phyloP scores from a whole-genome alignment of 1,140 invertebrate genomes.

The Penaeus chinensis region DNA sequence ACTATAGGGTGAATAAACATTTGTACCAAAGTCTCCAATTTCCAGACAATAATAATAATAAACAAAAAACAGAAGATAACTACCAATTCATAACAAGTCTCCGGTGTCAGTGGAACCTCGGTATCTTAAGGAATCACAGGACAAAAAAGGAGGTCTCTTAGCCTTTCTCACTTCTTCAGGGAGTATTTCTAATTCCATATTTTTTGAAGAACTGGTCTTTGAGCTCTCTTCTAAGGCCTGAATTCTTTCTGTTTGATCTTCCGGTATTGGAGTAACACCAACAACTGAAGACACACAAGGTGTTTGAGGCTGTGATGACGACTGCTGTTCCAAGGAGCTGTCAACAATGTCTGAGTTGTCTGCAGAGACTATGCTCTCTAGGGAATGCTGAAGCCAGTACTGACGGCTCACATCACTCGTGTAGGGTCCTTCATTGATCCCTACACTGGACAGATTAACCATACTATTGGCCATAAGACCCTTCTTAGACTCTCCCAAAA shows the following conservation, averaged over 20 bases:
- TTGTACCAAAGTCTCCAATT: no score
- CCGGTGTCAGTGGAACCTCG: no score
- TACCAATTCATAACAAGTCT: no score
- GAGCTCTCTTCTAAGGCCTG: constrained; percentile 4
- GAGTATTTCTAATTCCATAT: no score
- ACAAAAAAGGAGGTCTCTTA: no score
- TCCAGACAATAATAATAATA: no score
- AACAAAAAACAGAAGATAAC: no score
- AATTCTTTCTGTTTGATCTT: constrained; percentile 22
- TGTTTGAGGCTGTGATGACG: not conserved
- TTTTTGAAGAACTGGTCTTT: no score
- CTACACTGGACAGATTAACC: constrained; percentile 76
- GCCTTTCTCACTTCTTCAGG: no score
- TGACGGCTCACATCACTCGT: constrained; percentile 42
- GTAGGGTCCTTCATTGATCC: constrained; percentile 66
- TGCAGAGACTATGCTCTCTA: constrained; percentile 42
- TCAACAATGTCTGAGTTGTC: constrained; percentile 37
- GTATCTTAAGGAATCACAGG: no score
- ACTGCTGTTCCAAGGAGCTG: constrained; percentile 8
- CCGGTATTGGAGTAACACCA: not conserved
- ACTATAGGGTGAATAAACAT: no score
- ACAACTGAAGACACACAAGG: not conserved
- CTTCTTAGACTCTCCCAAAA: constrained; percentile 54
- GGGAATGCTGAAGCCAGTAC: constrained; percentile 45
- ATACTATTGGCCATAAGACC: constrained; percentile 78